Evolutionary conservation across 2,797 vertebrate species (phyloP), one percentile per base, ranked within the genome.

Genomic region (Florisuga fusca): DNA sequence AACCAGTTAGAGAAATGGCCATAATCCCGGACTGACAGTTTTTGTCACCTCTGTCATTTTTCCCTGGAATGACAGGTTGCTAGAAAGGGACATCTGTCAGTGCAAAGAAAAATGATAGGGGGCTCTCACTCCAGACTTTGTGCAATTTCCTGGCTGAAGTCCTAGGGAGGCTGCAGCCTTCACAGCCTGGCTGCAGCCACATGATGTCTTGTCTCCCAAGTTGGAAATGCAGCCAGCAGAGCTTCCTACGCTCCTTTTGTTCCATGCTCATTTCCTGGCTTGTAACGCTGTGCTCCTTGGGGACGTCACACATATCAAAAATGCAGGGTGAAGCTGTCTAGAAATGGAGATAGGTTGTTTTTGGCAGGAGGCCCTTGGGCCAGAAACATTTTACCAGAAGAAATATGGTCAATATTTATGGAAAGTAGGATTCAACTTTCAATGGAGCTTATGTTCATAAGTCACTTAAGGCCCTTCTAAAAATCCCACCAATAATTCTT

Each of bases 401-500:
- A 97, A 96, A 95, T 97, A 96, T 64, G 87, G 94, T 90, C 5
- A 21, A 96, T 97, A 94, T 96, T 97, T 96, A 95, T 96, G 95
- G 95, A 97, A 94, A 92, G 91, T 78, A 88, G 93, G 91, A 97
- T 96, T 96, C 10, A 3, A 81, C 95, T 96, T 96, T 97, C 94
- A 96, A 95, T 97, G 92, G 91, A 66, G 91, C 94, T 96, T 97
- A 95, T 96, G 95, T 95, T 96, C 94, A 87, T 96, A 95, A 96
- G 95, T 97, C 96, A 97, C 95, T 94, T 96, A 95, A 92, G 94
- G 92, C 93, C 76, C 87, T 93, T 89, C 89, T 94, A 87, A 95
- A 97, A 96, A 96, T 93, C 95, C 91, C 79, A 96, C 95, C 90
- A 95, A 94, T 96, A 96, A 96, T 90, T 97, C 94, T 95, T 95